These are phyloP conservation scores for Neodiprion pinetum DNA, from an alignment of 1,140 invertebrate species.

Conservation along the genomic window DNA sequence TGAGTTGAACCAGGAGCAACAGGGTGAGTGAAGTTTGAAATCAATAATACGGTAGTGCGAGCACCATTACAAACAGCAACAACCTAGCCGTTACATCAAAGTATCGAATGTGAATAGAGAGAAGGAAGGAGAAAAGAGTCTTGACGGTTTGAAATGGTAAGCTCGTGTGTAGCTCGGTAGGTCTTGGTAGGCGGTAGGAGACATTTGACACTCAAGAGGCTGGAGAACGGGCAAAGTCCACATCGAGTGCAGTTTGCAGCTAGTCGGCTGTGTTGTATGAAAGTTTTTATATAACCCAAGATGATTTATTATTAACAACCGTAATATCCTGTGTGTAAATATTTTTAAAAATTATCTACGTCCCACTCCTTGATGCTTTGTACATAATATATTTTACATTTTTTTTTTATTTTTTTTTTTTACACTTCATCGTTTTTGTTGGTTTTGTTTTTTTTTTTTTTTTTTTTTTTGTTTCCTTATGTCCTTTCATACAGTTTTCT, in stretches of 20 bases:
- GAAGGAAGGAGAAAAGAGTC: slow-evolving; percentile 33
- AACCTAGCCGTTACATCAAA: slow-evolving; percentile 62
- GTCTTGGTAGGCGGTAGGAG: slow-evolving; percentile 60
- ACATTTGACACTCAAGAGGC: slow-evolving; percentile 61
- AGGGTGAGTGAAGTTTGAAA: slow-evolving; percentile 53
- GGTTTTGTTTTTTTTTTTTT: no score
- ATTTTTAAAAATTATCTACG: slow-evolving; percentile 32
- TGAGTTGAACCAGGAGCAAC: slow-evolving; percentile 58
- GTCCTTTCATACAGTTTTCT: no score
- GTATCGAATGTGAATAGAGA: slow-evolving; percentile 56
- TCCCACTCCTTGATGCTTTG: slow-evolving; percentile 35
- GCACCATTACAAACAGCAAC: slow-evolving; percentile 65
- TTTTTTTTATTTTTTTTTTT: neutral
- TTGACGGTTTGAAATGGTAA: slow-evolving; percentile 64
- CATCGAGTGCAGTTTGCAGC: slow-evolving; percentile 60
- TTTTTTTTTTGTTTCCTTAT: no score
- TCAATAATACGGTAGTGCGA: slow-evolving; percentile 56
- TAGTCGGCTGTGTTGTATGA: slow-evolving; percentile 58
- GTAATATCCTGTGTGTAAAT: slow-evolving; percentile 50
- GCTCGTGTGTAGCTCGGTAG: slow-evolving; percentile 63
- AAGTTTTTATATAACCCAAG: slow-evolving; percentile 33
- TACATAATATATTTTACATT: slow-evolving; percentile 24
- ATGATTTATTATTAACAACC: slow-evolving; percentile 40
- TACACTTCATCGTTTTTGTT: no score
- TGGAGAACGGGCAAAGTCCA: slow-evolving; percentile 49